Conservation (phyloP, 2,797 vertebrate genomes). For the Phalanger gymnotis region DNA sequence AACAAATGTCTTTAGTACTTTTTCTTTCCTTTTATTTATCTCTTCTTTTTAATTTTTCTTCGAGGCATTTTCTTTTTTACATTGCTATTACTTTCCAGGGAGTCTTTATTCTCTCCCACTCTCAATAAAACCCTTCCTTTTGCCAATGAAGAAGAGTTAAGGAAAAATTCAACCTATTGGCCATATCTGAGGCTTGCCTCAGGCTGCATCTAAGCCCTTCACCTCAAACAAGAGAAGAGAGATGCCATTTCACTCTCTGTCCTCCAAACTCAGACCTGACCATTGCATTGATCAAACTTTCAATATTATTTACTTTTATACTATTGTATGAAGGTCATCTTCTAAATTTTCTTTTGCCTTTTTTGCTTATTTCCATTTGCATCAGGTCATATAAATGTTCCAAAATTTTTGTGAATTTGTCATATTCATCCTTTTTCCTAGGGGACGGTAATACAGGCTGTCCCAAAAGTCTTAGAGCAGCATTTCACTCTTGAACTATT, state of each 20-base stretch:
- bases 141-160: not conserved
- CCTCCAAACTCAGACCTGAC: not conserved
- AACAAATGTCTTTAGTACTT: slow-evolving; percentile 5
- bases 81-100: not conserved
- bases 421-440: not conserved
- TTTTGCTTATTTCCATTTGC: not conserved
- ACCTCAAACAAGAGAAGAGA: not conserved
- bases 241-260: not conserved
- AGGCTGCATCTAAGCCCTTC: not conserved
- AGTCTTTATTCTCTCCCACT: not conserved
- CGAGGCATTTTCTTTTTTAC: not conserved
- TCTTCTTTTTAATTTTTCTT: not conserved
- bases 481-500: not conserved
- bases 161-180: not conserved
- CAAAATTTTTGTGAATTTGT: not conserved
- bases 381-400: not conserved
- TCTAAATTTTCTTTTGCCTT: not conserved
- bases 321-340: not conserved
- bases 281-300: not conserved
- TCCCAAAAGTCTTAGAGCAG: not conserved
- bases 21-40: not conserved
- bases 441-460: not conserved
- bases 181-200: not conserved
- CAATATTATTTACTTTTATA: not conserved
- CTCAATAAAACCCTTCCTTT: not conserved